A percentile compares a stretch with the other conserved stretches of the same genome.
phyloP scores from a whole-genome alignment of 1,140 invertebrate genomes.

The Centruroides sculpturatus region DNA sequence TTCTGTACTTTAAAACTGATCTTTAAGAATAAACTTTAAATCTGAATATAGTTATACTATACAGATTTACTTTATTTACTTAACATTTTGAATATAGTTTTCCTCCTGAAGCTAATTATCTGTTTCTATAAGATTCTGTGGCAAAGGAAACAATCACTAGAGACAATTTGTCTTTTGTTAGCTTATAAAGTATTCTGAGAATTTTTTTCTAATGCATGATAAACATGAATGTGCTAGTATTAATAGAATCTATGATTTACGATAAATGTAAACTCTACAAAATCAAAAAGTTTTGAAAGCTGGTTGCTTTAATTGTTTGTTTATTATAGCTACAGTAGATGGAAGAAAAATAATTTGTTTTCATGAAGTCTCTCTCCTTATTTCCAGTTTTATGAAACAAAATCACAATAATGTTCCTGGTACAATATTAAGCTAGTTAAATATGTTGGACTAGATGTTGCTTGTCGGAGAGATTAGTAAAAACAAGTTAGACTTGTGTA shows the following conservation, averaged over 20 bases:
- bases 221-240: slow-evolving; percentile 48
- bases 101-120: slow-evolving; percentile 98
- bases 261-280: slow-evolving; percentile 51
- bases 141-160: slow-evolving; percentile 44
- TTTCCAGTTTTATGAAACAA: too few relatives aligned
- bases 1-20: too few relatives aligned
- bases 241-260: slow-evolving; percentile 47
- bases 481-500: too few relatives aligned
- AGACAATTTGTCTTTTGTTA: slow-evolving; percentile 45
- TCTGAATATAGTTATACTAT: slow-evolving; percentile 36
- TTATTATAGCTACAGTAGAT: slow-evolving; percentile 66
- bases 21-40: too few relatives aligned
- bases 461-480: too few relatives aligned
- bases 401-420: too few relatives aligned
- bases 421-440: too few relatives aligned
- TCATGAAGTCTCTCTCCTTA: slow-evolving; percentile 48
- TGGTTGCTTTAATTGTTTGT: slow-evolving; percentile 56
- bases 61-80: slow-evolving; percentile 64
- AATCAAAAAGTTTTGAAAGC: slow-evolving; percentile 54
- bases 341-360: slow-evolving; percentile 93
- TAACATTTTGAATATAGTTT: slow-evolving; percentile 99
- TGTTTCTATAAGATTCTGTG: slow-evolving; percentile 67
- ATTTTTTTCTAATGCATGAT: slow-evolving; percentile 45
- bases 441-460: too few relatives aligned
- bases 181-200: slow-evolving; percentile 49